Evolutionary conservation across 1,140 invertebrate species (phyloP), one percentile per base, ranked within the genome.

Genomic region (Rhyzopertha dominica): DNA sequence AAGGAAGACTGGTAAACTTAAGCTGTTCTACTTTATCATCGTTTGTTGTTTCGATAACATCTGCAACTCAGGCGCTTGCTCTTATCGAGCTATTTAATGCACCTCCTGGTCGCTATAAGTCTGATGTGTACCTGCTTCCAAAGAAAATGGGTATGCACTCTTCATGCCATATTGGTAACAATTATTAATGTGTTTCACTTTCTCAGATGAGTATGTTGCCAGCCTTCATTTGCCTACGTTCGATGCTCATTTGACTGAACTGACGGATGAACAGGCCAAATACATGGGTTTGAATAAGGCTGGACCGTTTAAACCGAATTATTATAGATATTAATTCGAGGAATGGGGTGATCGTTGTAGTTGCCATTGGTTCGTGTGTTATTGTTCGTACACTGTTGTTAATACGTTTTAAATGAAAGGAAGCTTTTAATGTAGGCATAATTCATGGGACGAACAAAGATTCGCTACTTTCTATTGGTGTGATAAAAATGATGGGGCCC

Each of bases 241-340:
- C 67, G 94, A 97, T 75, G 95, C 94, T 26, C 93, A 97, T 66
- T 74, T 98, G 45, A 98, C 95, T 1, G 94, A 98, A 71, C 74
- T 98, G 29, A 84, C 83, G 7, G 95, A 98, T 65, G 95, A 98
- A 60, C 95, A 98, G 72, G 93, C 93, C 39, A 96, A 95, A 70
- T 98, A 98, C 66, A 84, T 97, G 76, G 95, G 95, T 43, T 81
- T 98, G 13, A 95, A 92, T 65, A 98, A 97, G 76, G 87, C 91
- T 46, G 95, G 95, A 37, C 94, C 94, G 47, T 98, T 98, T 70
- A 98, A 98, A 72, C 94, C 95, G 54, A 97, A 96, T 69, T 96
- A 97, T 70, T 98, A 98, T 70, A 84, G 95, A 81, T 98, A 55
- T n/a, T n/a, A n/a, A n/a, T n/a, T n/a, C n/a, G n/a, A n/a, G n/a